phyloP scores from a whole-genome alignment of 64 coral and sea anemone species.

The Acropora tenuis region DNA sequence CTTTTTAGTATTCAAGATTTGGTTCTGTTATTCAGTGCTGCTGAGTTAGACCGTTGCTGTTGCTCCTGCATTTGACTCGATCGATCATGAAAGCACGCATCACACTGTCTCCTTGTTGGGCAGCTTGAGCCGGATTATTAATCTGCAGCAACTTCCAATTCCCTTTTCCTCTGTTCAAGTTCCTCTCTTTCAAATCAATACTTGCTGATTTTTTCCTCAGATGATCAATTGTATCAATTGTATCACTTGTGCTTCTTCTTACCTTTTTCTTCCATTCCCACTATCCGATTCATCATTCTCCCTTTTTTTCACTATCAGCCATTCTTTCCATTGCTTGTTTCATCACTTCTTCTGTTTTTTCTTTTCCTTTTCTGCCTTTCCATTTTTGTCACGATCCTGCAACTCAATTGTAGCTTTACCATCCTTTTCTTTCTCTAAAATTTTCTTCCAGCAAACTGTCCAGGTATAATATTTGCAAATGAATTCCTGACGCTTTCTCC shows the following conservation, averaged over 20 bases:
- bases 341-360: background rate
- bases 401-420: background rate
- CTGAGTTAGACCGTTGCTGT: background rate
- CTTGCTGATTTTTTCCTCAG: background rate
- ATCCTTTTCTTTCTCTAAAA: constrained; percentile 20
- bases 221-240: constrained; percentile 1
- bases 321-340: constrained; percentile 10
- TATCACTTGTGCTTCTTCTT: constrained; percentile 5
- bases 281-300: background rate
- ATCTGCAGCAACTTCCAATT: background rate
- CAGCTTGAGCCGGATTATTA: background rate
- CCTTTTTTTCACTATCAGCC: background rate
- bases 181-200: background rate
- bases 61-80: constrained; percentile 15
- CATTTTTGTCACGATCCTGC: constrained; percentile 21
- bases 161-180: background rate
- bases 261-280: background rate
- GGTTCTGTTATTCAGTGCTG: background rate
- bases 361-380: constrained; percentile 10
- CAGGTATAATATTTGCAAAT: constrained; percentile 4
- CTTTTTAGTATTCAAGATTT: background rate
- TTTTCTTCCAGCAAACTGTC: constrained; percentile 35
- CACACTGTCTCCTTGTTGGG: background rate
- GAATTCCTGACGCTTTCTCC: constrained; percentile 40
- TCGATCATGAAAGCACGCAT: background rate